These are phyloP conservation scores for Chinchilla lanigera DNA, from an alignment of 2,113 vertebrate species.

Conservation along the genomic window DNA sequence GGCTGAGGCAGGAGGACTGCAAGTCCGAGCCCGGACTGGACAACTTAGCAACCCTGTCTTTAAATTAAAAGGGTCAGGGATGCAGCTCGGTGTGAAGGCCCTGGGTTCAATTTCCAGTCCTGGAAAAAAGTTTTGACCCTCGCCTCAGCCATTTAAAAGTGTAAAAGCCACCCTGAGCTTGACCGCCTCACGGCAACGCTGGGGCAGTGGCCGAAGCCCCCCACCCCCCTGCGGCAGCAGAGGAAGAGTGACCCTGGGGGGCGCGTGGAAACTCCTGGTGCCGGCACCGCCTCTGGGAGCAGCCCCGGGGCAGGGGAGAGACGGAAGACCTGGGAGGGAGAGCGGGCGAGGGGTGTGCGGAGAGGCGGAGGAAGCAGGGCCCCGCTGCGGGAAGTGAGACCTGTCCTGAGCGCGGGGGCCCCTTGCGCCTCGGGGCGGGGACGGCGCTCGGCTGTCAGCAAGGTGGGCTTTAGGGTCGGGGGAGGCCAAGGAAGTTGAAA, in stretches of 20 bases:
- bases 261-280: too few relatives aligned
- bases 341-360: neutral
- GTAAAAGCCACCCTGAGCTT: neutral
- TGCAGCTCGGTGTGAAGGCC: neutral
- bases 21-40: neutral
- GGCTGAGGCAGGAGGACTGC: neutral
- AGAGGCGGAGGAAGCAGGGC: rapidly evolving
- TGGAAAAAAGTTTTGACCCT: neutral
- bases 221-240: neutral
- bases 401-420: neutral
- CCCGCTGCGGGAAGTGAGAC: rapidly evolving
- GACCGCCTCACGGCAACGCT: neutral
- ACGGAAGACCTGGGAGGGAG: neutral
- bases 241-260: neutral
- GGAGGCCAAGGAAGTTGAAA: too few relatives aligned
- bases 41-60: neutral
- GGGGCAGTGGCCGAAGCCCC: too few relatives aligned
- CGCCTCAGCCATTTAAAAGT: neutral
- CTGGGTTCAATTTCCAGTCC: neutral
- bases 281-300: neutral
- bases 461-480: neutral
- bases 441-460: neutral
- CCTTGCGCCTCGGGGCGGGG: neutral
- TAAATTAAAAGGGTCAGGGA: neutral
- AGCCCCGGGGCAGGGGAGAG: neutral